Evolutionary conservation across 2,888 invertebrate genomes (phyloP).

Genomic region (Pecten maximus): DNA sequence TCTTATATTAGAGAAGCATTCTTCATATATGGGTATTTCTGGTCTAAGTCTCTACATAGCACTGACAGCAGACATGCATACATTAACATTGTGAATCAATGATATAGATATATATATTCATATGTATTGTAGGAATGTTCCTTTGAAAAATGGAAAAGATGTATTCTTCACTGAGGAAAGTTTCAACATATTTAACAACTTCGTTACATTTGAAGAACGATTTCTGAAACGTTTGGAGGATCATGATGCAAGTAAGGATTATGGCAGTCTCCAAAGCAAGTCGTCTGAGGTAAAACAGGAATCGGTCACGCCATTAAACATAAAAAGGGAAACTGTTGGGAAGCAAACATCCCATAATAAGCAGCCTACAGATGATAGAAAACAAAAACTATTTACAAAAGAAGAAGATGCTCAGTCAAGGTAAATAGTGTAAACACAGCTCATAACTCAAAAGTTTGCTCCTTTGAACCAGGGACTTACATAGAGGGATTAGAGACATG

Average conservation of each 20-base stretch:
- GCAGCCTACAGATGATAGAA: background rate
- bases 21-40: too few relatives aligned
- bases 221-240: background rate
- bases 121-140: slow-evolving; percentile 10
- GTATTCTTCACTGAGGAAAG: slow-evolving; percentile 68
- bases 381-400: background rate
- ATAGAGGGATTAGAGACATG: too few relatives aligned
- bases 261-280: background rate
- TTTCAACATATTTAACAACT: slow-evolving; percentile 48
- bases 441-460: too few relatives aligned
- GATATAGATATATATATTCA: background rate
- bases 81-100: background rate
- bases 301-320: background rate
- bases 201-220: background rate
- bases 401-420: background rate
- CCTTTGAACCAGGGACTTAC: too few relatives aligned
- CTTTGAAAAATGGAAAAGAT: slow-evolving; percentile 62
- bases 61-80: too few relatives aligned
- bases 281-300: background rate
- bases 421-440: too few relatives aligned
- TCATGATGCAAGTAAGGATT: background rate
- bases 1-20: too few relatives aligned
- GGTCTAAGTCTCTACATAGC: too few relatives aligned
- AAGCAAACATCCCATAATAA: background rate
- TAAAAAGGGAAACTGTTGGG: background rate